Evolutionary conservation across 2,113 vertebrate species (phyloP).

Genomic region (Hemichromis elongatus): DNA sequence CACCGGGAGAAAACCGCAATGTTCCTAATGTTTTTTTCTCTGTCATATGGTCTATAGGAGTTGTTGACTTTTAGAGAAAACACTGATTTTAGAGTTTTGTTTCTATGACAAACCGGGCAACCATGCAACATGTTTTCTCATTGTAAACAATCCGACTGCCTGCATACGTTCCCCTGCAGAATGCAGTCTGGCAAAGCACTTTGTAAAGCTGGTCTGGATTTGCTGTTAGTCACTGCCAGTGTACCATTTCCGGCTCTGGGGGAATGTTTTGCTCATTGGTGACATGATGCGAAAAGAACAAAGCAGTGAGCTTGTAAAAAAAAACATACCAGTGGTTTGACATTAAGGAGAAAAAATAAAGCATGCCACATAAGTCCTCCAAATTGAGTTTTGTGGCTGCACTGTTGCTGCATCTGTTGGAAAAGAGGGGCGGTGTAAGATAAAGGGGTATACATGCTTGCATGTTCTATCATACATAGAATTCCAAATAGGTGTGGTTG

Average conservation of each 20-base stretch:
- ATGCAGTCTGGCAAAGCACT: slow-evolving; percentile 68
- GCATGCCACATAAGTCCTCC: neutral
- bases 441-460: slow-evolving; percentile 13
- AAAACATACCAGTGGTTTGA: slow-evolving; percentile 1
- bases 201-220: slow-evolving; percentile 64
- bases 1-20: neutral
- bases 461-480: slow-evolving; percentile 9
- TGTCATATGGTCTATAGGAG: neutral
- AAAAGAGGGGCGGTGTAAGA: neutral
- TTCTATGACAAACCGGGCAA: neutral
- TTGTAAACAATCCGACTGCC: slow-evolving; percentile 27
- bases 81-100: neutral
- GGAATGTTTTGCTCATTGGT: slow-evolving; percentile 58
- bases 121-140: slow-evolving; percentile 17
- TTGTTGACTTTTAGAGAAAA: neutral
- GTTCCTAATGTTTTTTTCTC: neutral
- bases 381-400: neutral
- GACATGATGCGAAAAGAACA: slow-evolving; percentile 55
- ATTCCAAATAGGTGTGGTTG: slow-evolving; percentile 32
- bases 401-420: neutral
- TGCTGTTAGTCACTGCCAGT: slow-evolving; percentile 62
- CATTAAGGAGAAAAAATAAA: neutral
- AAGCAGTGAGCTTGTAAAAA: slow-evolving; percentile 32
- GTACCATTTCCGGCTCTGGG: slow-evolving; percentile 64
- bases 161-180: slow-evolving; percentile 9